Evolutionary conservation across 1,140 invertebrate species (phyloP), one percentile per base, ranked within the genome.

Genomic region (Ylistrum balloti): DNA sequence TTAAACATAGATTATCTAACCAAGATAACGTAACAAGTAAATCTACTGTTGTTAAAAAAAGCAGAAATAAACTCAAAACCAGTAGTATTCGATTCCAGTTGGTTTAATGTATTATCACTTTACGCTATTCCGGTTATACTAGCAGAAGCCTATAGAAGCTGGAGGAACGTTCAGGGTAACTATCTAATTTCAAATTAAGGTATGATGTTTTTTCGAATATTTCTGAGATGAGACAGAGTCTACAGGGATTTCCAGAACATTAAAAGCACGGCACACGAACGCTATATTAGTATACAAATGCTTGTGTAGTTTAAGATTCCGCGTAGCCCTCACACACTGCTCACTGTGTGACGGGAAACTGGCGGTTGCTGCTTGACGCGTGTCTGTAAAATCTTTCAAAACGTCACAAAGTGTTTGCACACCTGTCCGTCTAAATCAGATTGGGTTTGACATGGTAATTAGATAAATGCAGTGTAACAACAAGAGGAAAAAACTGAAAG

Each of bases 251-350:
- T 74, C 56, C 15, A n/a, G 56, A 74, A 74, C 56, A 74, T 74
- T 74, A 28, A 74, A 74, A 74, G 22, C 22, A 28, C 22, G 20
- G 22, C 11, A 48, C 56, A 1, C 13, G 22, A 74, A 28, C 22
- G 13, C 3, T 22, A 74, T 74, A 28, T 74, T 74, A n/a, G 56
- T 74, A n/a, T 74, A n/a, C 56, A 28, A 74, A 74, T 74, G 45
- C 45, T 56, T 20, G 45, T 56, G 45, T 56, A 56, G 56, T 74
- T n/a, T 74, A 74, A 74, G 56, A 74, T 74, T 74, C 56, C 56
- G 28, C 56, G 17, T 28, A 74, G 56, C 56, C 22, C 56, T 28
- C 56, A 74, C 2, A 74, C 5, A 9, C 56, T 11, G 15, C 56
- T 28, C 56, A 1, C 56, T 28, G 56, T 74, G 56, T 9, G n/a